A percentile compares a stretch with the other conserved stretches of the same genome.
These are phyloP conservation scores for Chaetodon auriga DNA, from an alignment of 2,113 vertebrate genomes.

Conservation along the genomic window DNA sequence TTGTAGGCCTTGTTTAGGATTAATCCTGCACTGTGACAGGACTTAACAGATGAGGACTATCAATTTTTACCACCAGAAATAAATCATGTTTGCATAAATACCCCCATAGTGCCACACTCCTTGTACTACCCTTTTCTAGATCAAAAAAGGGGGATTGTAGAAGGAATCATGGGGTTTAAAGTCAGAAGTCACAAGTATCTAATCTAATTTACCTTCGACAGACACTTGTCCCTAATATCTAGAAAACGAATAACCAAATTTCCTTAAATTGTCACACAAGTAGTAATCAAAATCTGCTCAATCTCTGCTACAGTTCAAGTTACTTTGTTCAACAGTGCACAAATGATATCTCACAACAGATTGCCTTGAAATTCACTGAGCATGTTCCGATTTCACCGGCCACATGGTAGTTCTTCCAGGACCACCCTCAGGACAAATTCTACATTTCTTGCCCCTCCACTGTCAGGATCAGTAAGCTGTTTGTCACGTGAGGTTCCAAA, in stretches of 20 bases:
- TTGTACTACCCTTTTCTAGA: background rate
- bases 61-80: constrained; percentile 1
- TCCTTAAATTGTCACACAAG: background rate
- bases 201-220: background rate
- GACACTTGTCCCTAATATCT: background rate
- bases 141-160: background rate
- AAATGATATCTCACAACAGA: background rate
- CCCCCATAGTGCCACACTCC: background rate
- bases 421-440: background rate
- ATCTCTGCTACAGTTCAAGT: background rate
- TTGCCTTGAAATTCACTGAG: background rate
- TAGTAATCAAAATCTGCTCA: background rate
- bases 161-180: background rate
- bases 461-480: background rate
- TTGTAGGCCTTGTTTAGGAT: background rate
- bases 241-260: background rate
- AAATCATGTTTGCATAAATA: background rate
- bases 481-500: background rate
- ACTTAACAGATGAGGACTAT: background rate
- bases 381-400: background rate
- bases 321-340: too few relatives aligned
- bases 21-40: background rate
- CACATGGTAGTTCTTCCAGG: background rate
- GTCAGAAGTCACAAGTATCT: too few relatives aligned
- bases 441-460: background rate